Base-by-base conservation (phyloP, 2,888 invertebrate genomes). In the Tachina grossa region DNA sequence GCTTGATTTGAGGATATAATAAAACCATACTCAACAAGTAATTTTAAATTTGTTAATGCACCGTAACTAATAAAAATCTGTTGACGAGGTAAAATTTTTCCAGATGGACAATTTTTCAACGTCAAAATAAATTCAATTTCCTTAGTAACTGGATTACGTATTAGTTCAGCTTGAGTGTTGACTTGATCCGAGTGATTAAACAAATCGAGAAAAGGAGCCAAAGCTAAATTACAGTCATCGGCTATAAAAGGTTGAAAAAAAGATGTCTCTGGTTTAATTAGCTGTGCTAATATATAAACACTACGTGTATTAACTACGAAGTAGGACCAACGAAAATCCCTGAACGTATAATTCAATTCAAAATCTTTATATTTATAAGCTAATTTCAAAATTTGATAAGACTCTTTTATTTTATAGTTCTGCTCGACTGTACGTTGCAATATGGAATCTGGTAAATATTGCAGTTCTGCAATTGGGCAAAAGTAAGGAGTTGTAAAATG, bases 41-140 rank as follows among this genome's bases (percentile, higher is more conserved):
- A 93, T 91, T 96, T 96, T 0, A 95, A 92, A 93, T 97, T 98
- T 88, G 96, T 95, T 90, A 97, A 96, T 53, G 95, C 93, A 1
- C 98, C 98, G 90, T 98, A 98, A 88, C 96, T 97, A 88, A 98
- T 98, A 91, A 97, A 98, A 76, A 97, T 95, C 93, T 98, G 96
- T 51, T 95, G 93, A 91, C 95, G 95, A 2, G 85, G 86, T 78
- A 94, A 94, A 72, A 93, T 92, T 90, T 95, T 95, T 0, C 75
- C 72, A 43, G 49, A 59, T 8, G 87, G 47, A 10, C 87, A 19
- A n/a, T 81, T 45, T 22, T 89, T 82, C 0, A 90, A 69, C 1
- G 88, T 89, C 1, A 92, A 77, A 9, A 91, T 88, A 71, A 88
- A 92, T 14, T 90, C 89, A 11, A 88, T 59, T 49, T 75, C 51